Conservation (phyloP, 2,113 vertebrate species). For the Lathamus discolor region DNA sequence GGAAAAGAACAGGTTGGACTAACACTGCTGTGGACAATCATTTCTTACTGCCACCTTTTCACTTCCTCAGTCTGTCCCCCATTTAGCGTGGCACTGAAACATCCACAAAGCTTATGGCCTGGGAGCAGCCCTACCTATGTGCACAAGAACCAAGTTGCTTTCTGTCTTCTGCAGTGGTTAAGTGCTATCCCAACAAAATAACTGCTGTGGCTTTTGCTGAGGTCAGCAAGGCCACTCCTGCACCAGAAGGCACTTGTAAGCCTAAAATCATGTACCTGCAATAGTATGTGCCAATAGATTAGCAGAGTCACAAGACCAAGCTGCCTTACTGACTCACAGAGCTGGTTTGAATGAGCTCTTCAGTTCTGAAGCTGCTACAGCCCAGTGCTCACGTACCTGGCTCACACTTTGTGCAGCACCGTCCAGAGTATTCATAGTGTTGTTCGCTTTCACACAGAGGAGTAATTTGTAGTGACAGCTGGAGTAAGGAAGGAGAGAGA, state of each 20-base stretch:
- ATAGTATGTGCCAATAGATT: not conserved
- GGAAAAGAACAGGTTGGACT: not conserved
- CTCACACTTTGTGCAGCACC: constrained; percentile 77
- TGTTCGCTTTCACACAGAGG: constrained; percentile 45
- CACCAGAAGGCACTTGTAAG: not conserved
- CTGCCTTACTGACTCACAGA: not conserved
- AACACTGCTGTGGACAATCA: not conserved
- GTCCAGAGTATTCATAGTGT: constrained; percentile 66
- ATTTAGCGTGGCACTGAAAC: not conserved
- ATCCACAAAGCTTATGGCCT: not conserved
- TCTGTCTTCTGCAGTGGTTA: fast-evolving
- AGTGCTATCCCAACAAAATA: not conserved
- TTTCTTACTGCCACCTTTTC: not conserved
- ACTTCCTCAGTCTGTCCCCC: not conserved
- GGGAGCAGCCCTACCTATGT: fast-evolving
- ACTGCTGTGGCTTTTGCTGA: not conserved
- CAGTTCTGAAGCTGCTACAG: not conserved
- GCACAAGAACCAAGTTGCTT: not conserved
- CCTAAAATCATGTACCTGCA: not conserved
- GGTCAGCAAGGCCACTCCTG: not conserved
- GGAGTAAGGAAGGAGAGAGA: not conserved
- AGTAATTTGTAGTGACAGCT: constrained; percentile 69
- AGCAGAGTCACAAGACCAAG: not conserved
- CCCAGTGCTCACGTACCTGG: constrained; percentile 65
- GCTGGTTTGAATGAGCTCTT: not conserved